Conservation (phyloP, 2,888 invertebrate genomes). For the Lepidochitona cinerea region DNA sequence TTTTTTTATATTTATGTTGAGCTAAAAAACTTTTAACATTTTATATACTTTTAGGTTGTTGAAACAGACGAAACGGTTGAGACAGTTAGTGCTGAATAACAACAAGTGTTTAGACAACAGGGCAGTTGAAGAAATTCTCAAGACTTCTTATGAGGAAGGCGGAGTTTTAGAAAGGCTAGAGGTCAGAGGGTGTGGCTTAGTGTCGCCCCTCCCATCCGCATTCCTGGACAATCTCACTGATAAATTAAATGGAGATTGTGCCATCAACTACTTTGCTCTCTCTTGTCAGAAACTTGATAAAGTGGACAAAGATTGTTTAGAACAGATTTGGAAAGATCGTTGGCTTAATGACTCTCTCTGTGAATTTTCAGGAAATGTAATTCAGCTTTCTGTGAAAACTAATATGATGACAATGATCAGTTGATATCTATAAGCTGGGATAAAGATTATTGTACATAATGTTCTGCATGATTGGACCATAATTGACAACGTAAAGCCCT, state of each 20-base stretch:
- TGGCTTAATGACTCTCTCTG: slow-evolving; percentile 41
- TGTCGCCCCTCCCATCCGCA: slow-evolving; percentile 46
- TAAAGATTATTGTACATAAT: no score
- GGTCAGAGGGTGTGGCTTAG: slow-evolving; percentile 44
- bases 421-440: no score
- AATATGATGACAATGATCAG: no score
- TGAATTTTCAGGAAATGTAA: slow-evolving; percentile 11
- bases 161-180: slow-evolving; percentile 39
- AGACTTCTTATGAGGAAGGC: slow-evolving; percentile 16
- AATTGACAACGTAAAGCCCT: no score
- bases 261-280: slow-evolving; percentile 38
- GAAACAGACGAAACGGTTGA: slow-evolving; percentile 36
- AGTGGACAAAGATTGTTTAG: slow-evolving; percentile 43
- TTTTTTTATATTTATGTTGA: no score
- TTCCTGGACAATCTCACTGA: slow-evolving; percentile 49
- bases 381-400: no score
- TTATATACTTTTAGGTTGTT: slow-evolving; percentile 41
- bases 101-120: slow-evolving; percentile 46
- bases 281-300: slow-evolving; percentile 38
- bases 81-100: slow-evolving; percentile 40
- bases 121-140: slow-evolving; percentile 40
- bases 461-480: no score
- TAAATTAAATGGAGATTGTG: slow-evolving; percentile 33
- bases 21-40: no score
- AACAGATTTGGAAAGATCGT: slow-evolving; percentile 45